Base-by-base conservation (phyloP, 2,113 vertebrate genomes). In the Chionomys nivalis region DNA sequence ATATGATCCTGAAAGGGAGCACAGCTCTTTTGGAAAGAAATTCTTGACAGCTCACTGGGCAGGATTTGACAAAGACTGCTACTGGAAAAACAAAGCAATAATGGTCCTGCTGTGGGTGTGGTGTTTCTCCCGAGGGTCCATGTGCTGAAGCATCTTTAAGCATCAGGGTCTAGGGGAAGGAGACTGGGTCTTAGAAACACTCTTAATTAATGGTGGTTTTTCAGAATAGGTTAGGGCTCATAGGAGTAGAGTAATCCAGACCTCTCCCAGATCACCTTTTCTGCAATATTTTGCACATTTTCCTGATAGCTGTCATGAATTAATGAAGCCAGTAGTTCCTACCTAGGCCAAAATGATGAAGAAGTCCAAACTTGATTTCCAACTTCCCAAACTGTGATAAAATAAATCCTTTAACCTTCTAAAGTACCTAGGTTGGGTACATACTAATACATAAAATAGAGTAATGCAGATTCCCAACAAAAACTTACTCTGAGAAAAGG, bases 401-500 rank as follows among this genome's bases (percentile, higher is more conserved):
- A 28, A 31, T n/a, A 82, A 47, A 73, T 3, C 3, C n/a, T 63
- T 73, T 55, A 70, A 39, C 23, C 3, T 2, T 52, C 4, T 26
- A 89, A 82, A 75, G 36, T 33, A 17, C 19, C 13, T n/a, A 61
- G 11, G 4, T 63, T 7, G 8, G 1, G 0, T 7, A 58, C 17
- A 39, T 66, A 75, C 66, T 52, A 28, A 24, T 75, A 33, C 1
- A 81, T 16, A 33, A 72, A 39, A 73, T 0, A 28, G 10, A 49
- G 16, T 63, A 49, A 47, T 68, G 28, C 39, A 82, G 39, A 16
- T n/a, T 5, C 12, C 7, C 26, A 47, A 61, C 52, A 10, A 47
- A 31, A 75, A 70, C 8, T 81, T 19, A 0, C 3, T 0, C 2
- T 19, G 1, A n/a, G 6, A 9, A 13, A n/a, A 42, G 0, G 11